Conservation (phyloP, 2,797 vertebrate species). For the Cuniculus paca region DNA sequence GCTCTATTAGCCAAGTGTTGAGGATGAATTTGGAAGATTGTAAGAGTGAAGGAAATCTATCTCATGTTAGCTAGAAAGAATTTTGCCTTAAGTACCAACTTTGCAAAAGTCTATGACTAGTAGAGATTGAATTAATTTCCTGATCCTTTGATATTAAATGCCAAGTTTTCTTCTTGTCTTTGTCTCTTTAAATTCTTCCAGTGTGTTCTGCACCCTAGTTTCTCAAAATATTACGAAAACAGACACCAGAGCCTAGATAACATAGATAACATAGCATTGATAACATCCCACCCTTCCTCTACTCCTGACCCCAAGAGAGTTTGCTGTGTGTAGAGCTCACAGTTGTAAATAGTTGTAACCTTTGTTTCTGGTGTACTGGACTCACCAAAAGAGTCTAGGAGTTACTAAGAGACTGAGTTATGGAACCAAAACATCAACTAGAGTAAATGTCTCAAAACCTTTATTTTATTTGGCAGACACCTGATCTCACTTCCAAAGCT, state of each 20-base stretch:
- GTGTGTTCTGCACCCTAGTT: background rate
- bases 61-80: slow-evolving; percentile 20
- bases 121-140: slow-evolving; percentile 37
- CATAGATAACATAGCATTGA: no score
- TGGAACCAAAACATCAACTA: slow-evolving; percentile 24
- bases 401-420: background rate
- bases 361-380: slow-evolving; percentile 16
- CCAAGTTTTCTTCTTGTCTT: background rate
- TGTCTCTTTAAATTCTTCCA: slow-evolving; percentile 43
- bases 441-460: slow-evolving; percentile 4
- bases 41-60: background rate
- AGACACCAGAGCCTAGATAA: background rate
- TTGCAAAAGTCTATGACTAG: background rate
- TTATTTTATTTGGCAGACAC: background rate
- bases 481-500: background rate
- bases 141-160: background rate
- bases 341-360: background rate
- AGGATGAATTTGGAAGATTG: background rate
- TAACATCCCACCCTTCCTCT: background rate
- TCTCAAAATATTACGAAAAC: slow-evolving; percentile 45
- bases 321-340: background rate
- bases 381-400: background rate
- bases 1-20: background rate
- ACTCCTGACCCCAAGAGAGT: background rate
- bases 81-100: slow-evolving; percentile 13